Percentiles rank a stretch among this genome's conserved stretches.
These are phyloP conservation scores for Orgyia antiqua DNA, from an alignment of 2,888 invertebrate species.

Conservation along the genomic window DNA sequence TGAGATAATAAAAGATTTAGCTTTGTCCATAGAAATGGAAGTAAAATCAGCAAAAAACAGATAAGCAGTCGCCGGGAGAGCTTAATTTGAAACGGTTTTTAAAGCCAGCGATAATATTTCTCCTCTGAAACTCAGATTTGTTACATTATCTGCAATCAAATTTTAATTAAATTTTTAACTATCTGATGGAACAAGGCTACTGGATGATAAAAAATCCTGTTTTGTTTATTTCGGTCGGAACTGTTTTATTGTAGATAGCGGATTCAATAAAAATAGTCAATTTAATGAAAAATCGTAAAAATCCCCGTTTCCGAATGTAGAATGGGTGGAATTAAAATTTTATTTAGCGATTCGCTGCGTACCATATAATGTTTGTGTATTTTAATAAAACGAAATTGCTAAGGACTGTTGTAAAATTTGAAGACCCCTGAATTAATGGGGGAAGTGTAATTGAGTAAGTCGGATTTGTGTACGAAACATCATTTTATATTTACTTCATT, in stretches of 20 bases:
- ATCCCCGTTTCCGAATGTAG: conserved; percentile 36
- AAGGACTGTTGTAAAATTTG: conserved; percentile 65
- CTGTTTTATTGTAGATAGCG: conserved; percentile 25
- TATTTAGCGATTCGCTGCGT: conserved; percentile 46
- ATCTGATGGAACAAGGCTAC: conserved; percentile 40
- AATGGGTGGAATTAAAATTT: conserved; percentile 50
- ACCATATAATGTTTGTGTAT: conserved; percentile 56
- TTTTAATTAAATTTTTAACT: conserved; percentile 55
- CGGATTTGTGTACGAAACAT: conserved; percentile 47
- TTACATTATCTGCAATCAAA: conserved; percentile 41
- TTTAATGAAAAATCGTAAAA: conserved; percentile 53
- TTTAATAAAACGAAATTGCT: conserved; percentile 69
- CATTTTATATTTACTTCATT: conserved; percentile 39
- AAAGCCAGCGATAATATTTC: conserved; percentile 36
- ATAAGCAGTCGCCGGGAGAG: conserved; percentile 30
- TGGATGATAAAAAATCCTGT: conserved; percentile 28
- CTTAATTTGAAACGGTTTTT: conserved; percentile 36
- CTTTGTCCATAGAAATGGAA: conserved; percentile 29
- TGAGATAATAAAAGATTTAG: too few species aligned
- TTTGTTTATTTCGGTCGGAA: conserved; percentile 25
- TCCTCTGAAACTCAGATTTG: conserved; percentile 25
- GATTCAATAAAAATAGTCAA: conserved; percentile 36
- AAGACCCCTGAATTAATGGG: conserved; percentile 59
- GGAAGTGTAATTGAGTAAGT: conserved; percentile 50
- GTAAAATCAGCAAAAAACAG: conserved; percentile 37